Conservation (phyloP, 1,140 invertebrate species). For the Anastrepha obliqua region DNA sequence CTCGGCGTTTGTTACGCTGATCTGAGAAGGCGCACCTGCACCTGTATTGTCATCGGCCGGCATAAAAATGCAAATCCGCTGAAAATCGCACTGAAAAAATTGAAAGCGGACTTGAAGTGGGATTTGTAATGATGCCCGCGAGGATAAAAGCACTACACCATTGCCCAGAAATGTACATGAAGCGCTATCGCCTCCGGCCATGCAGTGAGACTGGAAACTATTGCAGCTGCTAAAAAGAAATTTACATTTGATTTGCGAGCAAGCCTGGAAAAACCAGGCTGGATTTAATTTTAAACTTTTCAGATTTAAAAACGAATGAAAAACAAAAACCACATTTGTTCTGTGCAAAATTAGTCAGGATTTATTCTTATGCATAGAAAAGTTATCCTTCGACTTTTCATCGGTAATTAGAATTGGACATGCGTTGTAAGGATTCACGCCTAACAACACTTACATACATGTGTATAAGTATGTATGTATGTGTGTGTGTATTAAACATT, state of each 20-base stretch:
- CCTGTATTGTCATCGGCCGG: slow-evolving; percentile 12
- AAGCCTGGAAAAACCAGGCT: background rate
- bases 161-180: background rate
- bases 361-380: too few species aligned
- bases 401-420: too few species aligned
- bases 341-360: too few species aligned
- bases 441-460: too few species aligned
- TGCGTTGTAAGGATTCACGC: too few species aligned
- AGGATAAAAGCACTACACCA: background rate
- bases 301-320: background rate
- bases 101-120: slow-evolving; percentile 3
- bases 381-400: too few species aligned
- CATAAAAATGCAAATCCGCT: slow-evolving; percentile 29
- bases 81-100: slow-evolving; percentile 23
- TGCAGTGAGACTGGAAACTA: background rate
- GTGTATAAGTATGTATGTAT: too few species aligned
- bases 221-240: background rate
- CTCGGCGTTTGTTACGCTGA: background rate
- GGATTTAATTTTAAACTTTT: slow-evolving; percentile 30
- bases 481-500: too few species aligned
- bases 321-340: too few species aligned
- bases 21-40: slow-evolving; percentile 32
- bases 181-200: background rate
- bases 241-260: slow-evolving; percentile 9
- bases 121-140: slow-evolving; percentile 1